These are phyloP conservation scores for Merops nubicus DNA, from an alignment of 2,113 vertebrate genomes.

Conservation along the genomic window DNA sequence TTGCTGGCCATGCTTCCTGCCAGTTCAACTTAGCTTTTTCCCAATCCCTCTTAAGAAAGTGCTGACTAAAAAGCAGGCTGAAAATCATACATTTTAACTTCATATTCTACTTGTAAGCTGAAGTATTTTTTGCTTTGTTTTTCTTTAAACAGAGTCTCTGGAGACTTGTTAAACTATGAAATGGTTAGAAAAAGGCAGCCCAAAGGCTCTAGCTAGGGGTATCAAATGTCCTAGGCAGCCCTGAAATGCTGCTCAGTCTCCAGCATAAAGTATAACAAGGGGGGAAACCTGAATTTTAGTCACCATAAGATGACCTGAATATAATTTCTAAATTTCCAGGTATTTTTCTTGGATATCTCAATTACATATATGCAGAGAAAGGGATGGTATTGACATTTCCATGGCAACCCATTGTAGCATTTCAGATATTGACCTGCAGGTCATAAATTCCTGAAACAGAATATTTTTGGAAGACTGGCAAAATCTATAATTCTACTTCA, in stretches of 20 bases:
- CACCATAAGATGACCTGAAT: background rate
- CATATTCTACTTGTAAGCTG: background rate
- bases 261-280: background rate
- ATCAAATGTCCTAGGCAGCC: background rate
- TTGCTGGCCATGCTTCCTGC: background rate
- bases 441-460: constrained; percentile 33
- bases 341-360: constrained; percentile 46
- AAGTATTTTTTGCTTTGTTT: constrained; percentile 36
- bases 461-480: constrained; percentile 24
- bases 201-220: background rate
- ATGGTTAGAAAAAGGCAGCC: background rate
- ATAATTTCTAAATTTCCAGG: constrained; percentile 26
- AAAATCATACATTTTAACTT: background rate
- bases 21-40: background rate
- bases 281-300: constrained; percentile 2
- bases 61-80: background rate
- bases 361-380: constrained; percentile 6
- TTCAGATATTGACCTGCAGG: constrained; percentile 50
- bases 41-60: background rate
- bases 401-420: constrained; percentile 49
- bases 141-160: background rate
- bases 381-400: constrained; percentile 57
- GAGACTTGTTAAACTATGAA: constrained; percentile 49
- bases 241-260: background rate
- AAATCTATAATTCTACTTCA: constrained; percentile 7